These are phyloP conservation scores for Choreutis nemorana DNA, from an alignment of 2,888 invertebrate species.

Conservation along the genomic window DNA sequence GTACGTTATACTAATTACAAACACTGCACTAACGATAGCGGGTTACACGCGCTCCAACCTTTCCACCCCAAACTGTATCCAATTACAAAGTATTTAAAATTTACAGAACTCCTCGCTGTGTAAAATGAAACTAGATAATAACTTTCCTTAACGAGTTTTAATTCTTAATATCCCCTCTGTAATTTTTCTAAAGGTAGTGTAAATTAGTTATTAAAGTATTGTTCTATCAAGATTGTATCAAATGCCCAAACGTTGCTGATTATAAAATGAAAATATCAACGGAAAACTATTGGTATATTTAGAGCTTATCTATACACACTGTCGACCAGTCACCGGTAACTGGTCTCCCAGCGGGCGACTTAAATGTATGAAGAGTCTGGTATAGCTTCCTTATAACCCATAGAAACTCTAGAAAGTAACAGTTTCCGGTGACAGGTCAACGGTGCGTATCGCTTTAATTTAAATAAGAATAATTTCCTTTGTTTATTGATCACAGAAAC, in stretches of 20 bases:
- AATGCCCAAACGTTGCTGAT: neutral
- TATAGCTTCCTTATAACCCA: too few relatives aligned
- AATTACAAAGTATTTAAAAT: slow-evolving; percentile 25
- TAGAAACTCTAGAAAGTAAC: too few relatives aligned
- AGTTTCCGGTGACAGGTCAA: too few relatives aligned
- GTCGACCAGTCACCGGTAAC: too few relatives aligned
- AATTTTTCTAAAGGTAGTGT: slow-evolving; percentile 1
- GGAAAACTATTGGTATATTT: too few relatives aligned
- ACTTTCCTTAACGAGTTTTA: slow-evolving; percentile 48
- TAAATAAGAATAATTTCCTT: too few relatives aligned
- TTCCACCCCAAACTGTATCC: slow-evolving; percentile 5
- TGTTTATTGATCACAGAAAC: too few relatives aligned
- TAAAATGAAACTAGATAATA: slow-evolving; percentile 15
- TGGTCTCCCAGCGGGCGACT: too few relatives aligned
- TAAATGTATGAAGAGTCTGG: too few relatives aligned
- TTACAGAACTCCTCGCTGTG: slow-evolving; percentile 28
- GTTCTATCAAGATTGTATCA: neutral
- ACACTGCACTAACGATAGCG: slow-evolving; percentile 1
- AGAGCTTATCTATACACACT: too few relatives aligned
- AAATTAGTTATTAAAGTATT: neutral
- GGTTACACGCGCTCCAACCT: neutral
- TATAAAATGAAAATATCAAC: too few relatives aligned
- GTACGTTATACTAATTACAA: slow-evolving; percentile 36
- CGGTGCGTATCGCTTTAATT: too few relatives aligned
- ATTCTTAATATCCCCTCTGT: slow-evolving; percentile 33